A percentile compares a stretch with the other conserved stretches of the same genome.
Evolutionary conservation across 2,113 vertebrate genomes (phyloP).

Genomic region (Phocoena sinus): DNA sequence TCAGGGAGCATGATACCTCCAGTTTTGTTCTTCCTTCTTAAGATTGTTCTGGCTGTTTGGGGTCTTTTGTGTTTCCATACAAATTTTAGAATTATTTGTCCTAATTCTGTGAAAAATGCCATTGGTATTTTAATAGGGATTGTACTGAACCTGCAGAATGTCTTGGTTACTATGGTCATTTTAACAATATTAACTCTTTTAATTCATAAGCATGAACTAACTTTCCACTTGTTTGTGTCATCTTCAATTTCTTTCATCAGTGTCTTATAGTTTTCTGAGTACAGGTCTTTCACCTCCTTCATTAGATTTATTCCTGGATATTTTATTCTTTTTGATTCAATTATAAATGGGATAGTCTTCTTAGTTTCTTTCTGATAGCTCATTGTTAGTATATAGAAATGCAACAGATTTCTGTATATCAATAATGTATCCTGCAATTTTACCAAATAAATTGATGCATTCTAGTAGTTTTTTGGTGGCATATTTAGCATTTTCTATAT

Average conservation of each 20-base stretch:
- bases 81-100: not conserved
- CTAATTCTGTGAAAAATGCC: not conserved
- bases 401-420: not conserved
- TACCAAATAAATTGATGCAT: too few species aligned
- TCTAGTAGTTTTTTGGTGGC: too few species aligned
- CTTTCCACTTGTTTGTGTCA: not conserved
- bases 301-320: not conserved
- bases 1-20: not conserved
- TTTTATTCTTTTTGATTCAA: not conserved
- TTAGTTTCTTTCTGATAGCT: not conserved
- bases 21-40: not conserved
- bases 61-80: not conserved
- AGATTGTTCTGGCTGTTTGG: not conserved
- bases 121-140: not conserved
- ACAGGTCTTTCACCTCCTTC: not conserved
- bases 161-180: not conserved
- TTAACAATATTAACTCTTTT: not conserved
- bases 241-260: not conserved
- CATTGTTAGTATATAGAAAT: not conserved
- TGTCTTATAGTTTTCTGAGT: not conserved
- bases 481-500: too few species aligned
- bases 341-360: not conserved
- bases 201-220: not conserved
- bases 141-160: not conserved
- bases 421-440: too few species aligned